phyloP scores from a whole-genome alignment of 2,113 vertebrate genomes.

The Helogale parvula region DNA sequence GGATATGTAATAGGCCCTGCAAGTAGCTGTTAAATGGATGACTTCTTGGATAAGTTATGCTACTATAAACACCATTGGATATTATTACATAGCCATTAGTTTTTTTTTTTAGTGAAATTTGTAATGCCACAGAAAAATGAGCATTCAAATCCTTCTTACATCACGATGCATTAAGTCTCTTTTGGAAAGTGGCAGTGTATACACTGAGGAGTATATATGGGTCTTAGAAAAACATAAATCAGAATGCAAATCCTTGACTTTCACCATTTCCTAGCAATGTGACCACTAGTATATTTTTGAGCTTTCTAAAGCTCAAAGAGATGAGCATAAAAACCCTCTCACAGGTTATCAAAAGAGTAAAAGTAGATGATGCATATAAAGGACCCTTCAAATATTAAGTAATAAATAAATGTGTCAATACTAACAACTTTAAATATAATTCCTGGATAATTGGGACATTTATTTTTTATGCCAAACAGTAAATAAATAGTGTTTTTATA shows the following conservation, averaged over 20 bases:
- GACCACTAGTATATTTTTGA: background rate
- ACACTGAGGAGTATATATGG: background rate
- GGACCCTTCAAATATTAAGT: background rate
- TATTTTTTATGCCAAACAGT: slow-evolving; percentile 29
- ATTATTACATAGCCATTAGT: background rate
- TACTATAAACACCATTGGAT: background rate
- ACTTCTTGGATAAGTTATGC: slow-evolving; percentile 24
- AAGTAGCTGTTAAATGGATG: background rate
- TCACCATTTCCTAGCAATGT: background rate
- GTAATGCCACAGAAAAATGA: background rate
- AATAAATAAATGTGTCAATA: background rate
- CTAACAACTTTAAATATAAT: slow-evolving; percentile 20
- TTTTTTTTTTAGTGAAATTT: slow-evolving; percentile 23
- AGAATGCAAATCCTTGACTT: slow-evolving; percentile 31
- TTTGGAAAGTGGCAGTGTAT: background rate
- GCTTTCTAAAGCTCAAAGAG: background rate
- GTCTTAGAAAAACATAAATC: background rate
- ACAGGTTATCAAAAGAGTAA: background rate
- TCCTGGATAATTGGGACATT: background rate
- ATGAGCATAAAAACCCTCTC: background rate
- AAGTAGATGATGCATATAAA: background rate
- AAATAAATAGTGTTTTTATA: background rate
- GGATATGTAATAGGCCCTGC: background rate
- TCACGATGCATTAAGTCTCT: background rate
- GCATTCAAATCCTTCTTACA: background rate